Conservation (phyloP, 1,140 invertebrate genomes). For the Drosophila parabipectinata region DNA sequence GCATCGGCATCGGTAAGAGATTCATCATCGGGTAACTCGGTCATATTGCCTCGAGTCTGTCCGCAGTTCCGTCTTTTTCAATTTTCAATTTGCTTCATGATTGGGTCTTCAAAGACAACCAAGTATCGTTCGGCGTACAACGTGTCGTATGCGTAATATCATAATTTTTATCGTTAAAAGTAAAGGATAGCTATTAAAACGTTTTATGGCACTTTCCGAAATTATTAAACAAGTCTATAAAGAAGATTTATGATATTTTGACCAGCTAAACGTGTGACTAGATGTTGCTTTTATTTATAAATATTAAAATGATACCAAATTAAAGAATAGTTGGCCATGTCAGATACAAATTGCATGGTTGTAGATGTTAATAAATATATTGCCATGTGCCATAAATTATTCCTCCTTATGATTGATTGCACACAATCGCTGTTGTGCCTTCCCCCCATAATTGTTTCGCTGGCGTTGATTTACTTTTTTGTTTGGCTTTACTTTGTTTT, state of each 20-base stretch:
- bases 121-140: constrained; percentile 30
- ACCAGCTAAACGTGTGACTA: not conserved
- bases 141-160: constrained; percentile 62
- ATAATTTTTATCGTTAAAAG: constrained; percentile 35
- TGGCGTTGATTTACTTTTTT: constrained; percentile 37
- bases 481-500: not conserved
- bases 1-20: constrained; percentile 48
- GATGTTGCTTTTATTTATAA: not conserved
- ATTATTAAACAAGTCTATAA: constrained; percentile 45
- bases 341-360: constrained; percentile 29
- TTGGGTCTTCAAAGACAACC: constrained; percentile 35
- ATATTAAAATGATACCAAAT: not conserved
- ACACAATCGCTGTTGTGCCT: constrained; percentile 38
- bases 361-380: constrained; percentile 22
- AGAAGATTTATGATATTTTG: constrained; percentile 12
- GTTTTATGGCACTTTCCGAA: constrained; percentile 40
- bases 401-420: constrained; percentile 58
- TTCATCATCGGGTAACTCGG: constrained; percentile 53
- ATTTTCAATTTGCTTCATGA: constrained; percentile 53
- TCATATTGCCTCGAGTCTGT: constrained; percentile 25
- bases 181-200: constrained; percentile 38
- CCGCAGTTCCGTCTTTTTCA: constrained; percentile 21
- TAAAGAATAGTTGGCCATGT: constrained; percentile 33
- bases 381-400: constrained; percentile 40
- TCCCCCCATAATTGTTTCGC: constrained; percentile 29